Evolutionary conservation across 2,888 invertebrate species (phyloP).

Genomic region (Gymnosoma rotundatum): DNA sequence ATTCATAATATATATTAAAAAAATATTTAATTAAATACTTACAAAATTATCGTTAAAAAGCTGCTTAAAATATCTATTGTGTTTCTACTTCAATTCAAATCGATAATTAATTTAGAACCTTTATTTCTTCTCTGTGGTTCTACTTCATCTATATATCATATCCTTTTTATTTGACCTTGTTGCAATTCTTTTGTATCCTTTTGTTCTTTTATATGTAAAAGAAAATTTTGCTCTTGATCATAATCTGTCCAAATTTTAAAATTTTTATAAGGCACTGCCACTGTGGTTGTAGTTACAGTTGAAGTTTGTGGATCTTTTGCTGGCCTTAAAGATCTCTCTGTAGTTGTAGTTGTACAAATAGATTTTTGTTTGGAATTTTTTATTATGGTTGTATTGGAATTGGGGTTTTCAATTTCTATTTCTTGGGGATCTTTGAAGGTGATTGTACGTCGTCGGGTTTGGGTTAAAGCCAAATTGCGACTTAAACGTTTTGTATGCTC

Average conservation of each 20-base stretch:
- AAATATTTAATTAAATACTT: conserved; percentile 19
- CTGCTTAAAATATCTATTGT: background rate
- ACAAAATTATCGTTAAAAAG: conserved; percentile 33
- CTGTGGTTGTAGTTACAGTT: conserved; percentile 62
- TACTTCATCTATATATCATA: conserved; percentile 67
- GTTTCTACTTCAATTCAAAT: conserved; percentile 53
- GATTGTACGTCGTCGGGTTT: conserved; percentile 72
- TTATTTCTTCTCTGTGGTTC: conserved; percentile 53
- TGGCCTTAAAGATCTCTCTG: conserved; percentile 50
- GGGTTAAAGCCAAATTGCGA: conserved; percentile 70
- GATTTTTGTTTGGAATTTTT: conserved; percentile 58
- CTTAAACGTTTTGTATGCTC: conserved; percentile 73
- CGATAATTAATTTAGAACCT: conserved; percentile 67
- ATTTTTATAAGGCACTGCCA: conserved; percentile 68
- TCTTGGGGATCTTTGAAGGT: conserved; percentile 70
- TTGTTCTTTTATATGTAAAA: conserved; percentile 67
- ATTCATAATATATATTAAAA: no score
- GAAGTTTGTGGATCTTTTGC: conserved; percentile 59
- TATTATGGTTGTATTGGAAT: conserved; percentile 57
- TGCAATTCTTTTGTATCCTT: conserved; percentile 36
- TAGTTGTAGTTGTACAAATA: conserved; percentile 56
- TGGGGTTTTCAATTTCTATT: conserved; percentile 46
- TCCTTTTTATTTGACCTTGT: conserved; percentile 47
- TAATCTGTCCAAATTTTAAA: conserved; percentile 71
- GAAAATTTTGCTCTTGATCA: conserved; percentile 67